Percentiles rank a stretch among this genome's conserved stretches.
Conservation (phyloP, 2,113 vertebrate genomes). For the Saguinus imperator region DNA sequence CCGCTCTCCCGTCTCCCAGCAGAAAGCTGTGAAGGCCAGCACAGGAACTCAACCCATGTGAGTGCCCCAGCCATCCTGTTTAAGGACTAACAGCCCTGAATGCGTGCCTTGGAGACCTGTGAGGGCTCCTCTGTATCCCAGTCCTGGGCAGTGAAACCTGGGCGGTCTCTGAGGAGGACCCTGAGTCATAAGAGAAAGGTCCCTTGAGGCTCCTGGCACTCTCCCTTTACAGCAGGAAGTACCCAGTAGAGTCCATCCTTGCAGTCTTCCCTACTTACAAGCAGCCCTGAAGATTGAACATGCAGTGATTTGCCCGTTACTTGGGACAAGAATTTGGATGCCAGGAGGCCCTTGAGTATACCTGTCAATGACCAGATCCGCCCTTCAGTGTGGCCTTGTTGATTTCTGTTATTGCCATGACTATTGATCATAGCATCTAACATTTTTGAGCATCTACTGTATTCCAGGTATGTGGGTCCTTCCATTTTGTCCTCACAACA, state of each 20-base stretch:
- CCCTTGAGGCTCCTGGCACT: background rate
- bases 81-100: background rate
- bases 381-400: background rate
- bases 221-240: background rate
- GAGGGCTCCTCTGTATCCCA: background rate
- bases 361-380: background rate
- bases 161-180: background rate
- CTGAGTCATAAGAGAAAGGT: background rate
- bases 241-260: background rate
- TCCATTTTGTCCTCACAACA: background rate
- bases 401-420: background rate
- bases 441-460: background rate
- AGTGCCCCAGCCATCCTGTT: background rate
- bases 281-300: background rate
- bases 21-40: background rate
- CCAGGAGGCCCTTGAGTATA: background rate
- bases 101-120: fast-evolving
- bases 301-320: background rate
- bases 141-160: background rate
- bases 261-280: background rate
- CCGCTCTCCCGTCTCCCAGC: background rate
- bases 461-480: background rate
- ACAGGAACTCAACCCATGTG: fast-evolving
- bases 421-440: background rate
- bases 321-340: background rate